These are phyloP conservation scores for Dreissena rostriformis DNA, from an alignment of 1,140 invertebrate genomes.

Conservation along the genomic window DNA sequence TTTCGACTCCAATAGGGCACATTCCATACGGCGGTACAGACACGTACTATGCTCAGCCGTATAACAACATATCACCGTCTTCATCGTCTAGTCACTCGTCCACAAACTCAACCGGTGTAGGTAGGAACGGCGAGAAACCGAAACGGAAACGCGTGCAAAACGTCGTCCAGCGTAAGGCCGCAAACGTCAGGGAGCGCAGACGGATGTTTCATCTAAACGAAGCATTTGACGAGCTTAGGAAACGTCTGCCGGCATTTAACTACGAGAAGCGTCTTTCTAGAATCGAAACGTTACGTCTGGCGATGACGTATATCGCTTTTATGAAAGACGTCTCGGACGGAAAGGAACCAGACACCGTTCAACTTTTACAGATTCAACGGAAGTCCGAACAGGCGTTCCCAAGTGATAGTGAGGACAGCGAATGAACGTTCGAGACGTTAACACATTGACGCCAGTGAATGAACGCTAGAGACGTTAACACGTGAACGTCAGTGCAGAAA, in stretches of 20 bases:
- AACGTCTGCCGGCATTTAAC: slow-evolving; percentile 76
- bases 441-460: slow-evolving; percentile 44
- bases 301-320: slow-evolving; percentile 98
- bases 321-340: slow-evolving; percentile 93
- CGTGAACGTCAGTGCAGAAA: no score
- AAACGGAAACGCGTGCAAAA: slow-evolving; percentile 74
- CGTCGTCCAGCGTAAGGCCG: slow-evolving; percentile 75
- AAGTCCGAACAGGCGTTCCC: slow-evolving; percentile 11
- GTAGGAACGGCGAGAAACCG: slow-evolving; percentile 60
- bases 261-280: slow-evolving; percentile 79
- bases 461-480: not conserved
- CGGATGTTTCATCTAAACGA: slow-evolving; percentile 80
- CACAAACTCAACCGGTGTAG: not conserved
- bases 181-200: slow-evolving; percentile 78
- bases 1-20: slow-evolving; percentile 26
- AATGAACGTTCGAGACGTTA: no score
- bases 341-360: slow-evolving; percentile 65
- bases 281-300: slow-evolving; percentile 94
- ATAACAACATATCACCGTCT: slow-evolving; percentile 20
- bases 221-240: slow-evolving; percentile 78
- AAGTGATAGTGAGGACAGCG: slow-evolving; percentile 43
- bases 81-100: slow-evolving; percentile 30
- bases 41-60: slow-evolving; percentile 35
- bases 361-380: slow-evolving; percentile 55
- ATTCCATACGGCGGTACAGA: slow-evolving; percentile 40